Conservation (phyloP, 2,797 vertebrate species). For the Crypturellus tataupa region DNA sequence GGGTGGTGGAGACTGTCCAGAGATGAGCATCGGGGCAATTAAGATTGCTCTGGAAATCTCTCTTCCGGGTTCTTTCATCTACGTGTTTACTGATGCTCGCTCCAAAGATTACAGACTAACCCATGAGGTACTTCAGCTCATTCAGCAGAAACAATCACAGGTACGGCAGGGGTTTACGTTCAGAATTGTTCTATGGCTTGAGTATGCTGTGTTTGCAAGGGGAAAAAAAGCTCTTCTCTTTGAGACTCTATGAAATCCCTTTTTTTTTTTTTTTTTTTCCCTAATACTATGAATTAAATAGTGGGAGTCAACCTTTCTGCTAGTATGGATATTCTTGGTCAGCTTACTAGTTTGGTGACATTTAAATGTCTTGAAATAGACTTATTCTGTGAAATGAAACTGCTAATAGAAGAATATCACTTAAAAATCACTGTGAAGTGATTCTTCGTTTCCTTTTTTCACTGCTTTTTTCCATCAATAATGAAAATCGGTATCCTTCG, state of each 20-base stretch:
- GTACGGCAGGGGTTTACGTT: slow-evolving; percentile 71
- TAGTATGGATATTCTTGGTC: neutral
- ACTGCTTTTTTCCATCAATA: neutral
- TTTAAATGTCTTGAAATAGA: neutral
- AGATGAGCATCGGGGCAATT: slow-evolving; percentile 99
- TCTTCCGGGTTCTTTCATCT: slow-evolving; percentile 95
- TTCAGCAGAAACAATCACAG: slow-evolving; percentile 99
- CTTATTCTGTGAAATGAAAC: neutral
- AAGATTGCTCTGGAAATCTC: slow-evolving; percentile 98
- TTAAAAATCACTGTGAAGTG: neutral
- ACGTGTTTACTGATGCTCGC: slow-evolving; percentile 97
- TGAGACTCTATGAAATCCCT: neutral
- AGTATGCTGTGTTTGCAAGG: neutral
- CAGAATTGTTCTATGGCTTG: neutral
- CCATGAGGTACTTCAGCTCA: slow-evolving; percentile 95
- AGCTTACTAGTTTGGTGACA: neutral
- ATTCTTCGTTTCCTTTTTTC: neutral
- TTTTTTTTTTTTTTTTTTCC: too few relatives aligned
- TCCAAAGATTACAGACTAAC: slow-evolving; percentile 96
- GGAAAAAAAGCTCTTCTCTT: neutral
- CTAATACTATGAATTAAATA: neutral
- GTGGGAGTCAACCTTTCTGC: neutral
- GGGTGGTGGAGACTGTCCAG: slow-evolving; percentile 98
- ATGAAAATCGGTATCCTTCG: neutral
- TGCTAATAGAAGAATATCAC: neutral